These are phyloP conservation scores for Numenius phaeopus DNA, from an alignment of 2,797 vertebrate genomes.

Conservation along the genomic window DNA sequence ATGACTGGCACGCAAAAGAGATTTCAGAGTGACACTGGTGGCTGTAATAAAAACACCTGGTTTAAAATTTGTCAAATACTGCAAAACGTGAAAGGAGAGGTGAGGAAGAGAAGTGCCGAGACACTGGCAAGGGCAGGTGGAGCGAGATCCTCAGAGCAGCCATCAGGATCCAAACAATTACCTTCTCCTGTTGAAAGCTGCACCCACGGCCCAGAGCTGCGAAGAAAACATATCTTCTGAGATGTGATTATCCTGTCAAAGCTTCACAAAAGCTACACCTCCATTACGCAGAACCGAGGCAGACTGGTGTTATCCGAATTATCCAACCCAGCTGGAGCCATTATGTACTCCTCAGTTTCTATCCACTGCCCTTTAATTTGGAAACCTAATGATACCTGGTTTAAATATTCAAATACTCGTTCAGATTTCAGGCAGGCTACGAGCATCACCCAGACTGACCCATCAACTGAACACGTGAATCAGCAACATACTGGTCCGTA, in stretches of 20 bases:
- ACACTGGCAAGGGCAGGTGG: background rate
- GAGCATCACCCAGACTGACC: background rate
- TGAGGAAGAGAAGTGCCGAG: background rate
- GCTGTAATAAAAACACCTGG: background rate
- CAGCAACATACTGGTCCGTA: background rate
- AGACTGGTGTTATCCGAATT: fast-evolving
- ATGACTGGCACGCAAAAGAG: background rate
- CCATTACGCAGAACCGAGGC: background rate
- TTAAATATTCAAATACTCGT: background rate
- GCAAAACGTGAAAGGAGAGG: background rate
- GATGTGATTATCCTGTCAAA: background rate
- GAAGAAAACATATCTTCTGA: background rate
- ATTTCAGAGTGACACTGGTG: background rate
- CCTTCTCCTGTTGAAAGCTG: background rate
- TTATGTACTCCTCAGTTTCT: background rate
- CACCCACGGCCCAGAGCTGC: background rate
- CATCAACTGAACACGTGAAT: background rate
- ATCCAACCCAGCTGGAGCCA: background rate
- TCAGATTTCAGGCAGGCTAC: background rate
- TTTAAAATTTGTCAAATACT: background rate
- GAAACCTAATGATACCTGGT: background rate
- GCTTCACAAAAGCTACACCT: background rate
- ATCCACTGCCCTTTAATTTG: background rate
- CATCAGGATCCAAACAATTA: background rate
- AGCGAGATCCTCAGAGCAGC: background rate